Conservation (phyloP, 2,888 invertebrate species). For the Xestia sexstrigata region DNA sequence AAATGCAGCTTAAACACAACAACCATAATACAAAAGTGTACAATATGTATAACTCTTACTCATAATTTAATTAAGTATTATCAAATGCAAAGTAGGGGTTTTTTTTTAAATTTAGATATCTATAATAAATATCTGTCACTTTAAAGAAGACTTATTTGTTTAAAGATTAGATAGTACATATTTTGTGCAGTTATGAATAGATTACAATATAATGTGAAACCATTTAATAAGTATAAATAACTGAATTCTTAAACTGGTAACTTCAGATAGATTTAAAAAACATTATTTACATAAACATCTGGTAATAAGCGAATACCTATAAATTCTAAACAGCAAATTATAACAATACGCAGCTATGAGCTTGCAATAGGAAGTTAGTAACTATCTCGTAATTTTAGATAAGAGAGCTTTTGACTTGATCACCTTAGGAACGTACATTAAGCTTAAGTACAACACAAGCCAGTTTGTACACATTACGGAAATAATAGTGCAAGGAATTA, state of each 20-base stretch:
- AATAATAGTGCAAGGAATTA: conserved; percentile 36
- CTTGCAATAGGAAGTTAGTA: conserved; percentile 30
- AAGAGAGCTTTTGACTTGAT: conserved; percentile 61
- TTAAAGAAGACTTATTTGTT: conserved; percentile 10
- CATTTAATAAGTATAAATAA: conserved; percentile 31
- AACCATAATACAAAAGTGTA: conserved; percentile 87
- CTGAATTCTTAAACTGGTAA: conserved; percentile 49
- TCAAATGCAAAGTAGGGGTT: conserved; percentile 75
- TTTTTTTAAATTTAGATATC: conserved; percentile 67
- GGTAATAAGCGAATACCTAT: conserved; percentile 17
- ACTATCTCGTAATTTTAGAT: conserved; percentile 14
- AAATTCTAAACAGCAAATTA: conserved; percentile 26
- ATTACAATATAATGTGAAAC: conserved; percentile 22
- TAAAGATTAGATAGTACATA: not conserved
- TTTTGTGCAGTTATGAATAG: conserved; percentile 33
- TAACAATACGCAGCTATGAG: conserved; percentile 25
- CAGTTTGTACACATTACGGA: conserved; percentile 47
- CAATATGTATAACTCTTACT: conserved; percentile 75
- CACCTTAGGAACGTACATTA: conserved; percentile 46
- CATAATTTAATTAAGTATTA: conserved; percentile 74
- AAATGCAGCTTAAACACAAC: conserved; percentile 89
- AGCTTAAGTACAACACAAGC: conserved; percentile 58
- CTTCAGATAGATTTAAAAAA: conserved; percentile 45
- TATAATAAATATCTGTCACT: conserved; percentile 42
- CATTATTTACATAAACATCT: conserved; percentile 34